Percentiles rank a stretch among this genome's conserved stretches.
phyloP scores from a whole-genome alignment of 2,113 vertebrate species.

The Azemiops feae region DNA sequence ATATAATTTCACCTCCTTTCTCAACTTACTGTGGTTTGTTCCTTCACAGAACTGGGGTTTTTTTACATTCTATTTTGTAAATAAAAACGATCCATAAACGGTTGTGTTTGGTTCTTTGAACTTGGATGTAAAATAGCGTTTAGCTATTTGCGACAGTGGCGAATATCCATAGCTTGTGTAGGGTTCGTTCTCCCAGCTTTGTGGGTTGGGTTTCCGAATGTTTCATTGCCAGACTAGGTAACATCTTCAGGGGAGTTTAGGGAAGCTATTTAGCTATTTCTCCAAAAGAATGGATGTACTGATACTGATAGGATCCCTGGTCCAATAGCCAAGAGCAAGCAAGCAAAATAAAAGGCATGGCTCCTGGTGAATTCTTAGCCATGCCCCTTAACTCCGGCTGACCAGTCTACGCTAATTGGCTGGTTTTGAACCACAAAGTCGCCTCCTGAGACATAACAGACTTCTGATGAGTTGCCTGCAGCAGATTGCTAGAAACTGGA shows the following conservation, averaged over 20 bases:
- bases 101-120: neutral
- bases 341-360: neutral
- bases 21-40: neutral
- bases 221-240: neutral
- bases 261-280: neutral
- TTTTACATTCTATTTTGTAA: constrained; percentile 7
- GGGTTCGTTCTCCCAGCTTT: neutral
- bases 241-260: neutral
- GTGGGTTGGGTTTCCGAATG: neutral
- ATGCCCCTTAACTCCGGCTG: neutral
- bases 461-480: neutral
- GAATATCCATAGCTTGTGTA: neutral
- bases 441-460: neutral
- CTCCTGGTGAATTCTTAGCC: neutral
- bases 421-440: neutral
- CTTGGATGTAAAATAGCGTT: neutral
- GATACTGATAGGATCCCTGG: neutral
- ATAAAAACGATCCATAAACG: neutral
- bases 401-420: neutral
- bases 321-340: neutral
- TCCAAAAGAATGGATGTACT: neutral
- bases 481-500: neutral
- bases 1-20: neutral
- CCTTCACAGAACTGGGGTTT: neutral
- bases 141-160: neutral